Base-by-base conservation (phyloP, 2,113 vertebrate genomes). In the Amblyopsis rosae region DNA sequence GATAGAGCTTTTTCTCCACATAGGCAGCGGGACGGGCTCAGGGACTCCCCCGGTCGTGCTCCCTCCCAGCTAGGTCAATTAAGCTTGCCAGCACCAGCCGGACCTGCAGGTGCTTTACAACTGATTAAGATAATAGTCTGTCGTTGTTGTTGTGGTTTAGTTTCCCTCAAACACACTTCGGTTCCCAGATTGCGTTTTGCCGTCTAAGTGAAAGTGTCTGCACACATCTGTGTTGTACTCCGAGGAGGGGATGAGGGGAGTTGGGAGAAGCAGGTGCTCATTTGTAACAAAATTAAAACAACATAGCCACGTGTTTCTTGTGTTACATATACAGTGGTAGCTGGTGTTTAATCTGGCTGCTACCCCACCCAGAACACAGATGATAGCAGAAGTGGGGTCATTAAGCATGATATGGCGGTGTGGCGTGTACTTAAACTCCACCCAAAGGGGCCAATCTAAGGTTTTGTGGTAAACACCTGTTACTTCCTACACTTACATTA, bases 401-500 rank as follows among this genome's bases (percentile, higher is more conserved):
- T 89, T 86, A 88, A 33, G 82, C 81, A 82, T 86, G 71, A 3
- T 9, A 16, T 17, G 16, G 3, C 57, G 33, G 54, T 55, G n/a
- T 17, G 19, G 1, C 16, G 10, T 17, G 13, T 48, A 63, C 51
- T 68, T 65, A 64, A 69, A 63, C 65, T 73, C 70, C 67, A 79
- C 74, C 86, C 80, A 80, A 68, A 81, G 85, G 84, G 85, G 87
- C 71, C 76, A 76, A 83, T 87, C 82, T 82, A 79, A 70, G 74
- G 73, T 86, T 84, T 86, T 70, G 82, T 69, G 69, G 81, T 48
- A 59, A 82, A 77, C 84, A 88, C 84, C 83, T 88, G 88, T 87
- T 86, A 81, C 72, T 72, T 75, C 12, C 69, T 72, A 65, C 65
- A 35, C 59, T 59, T 75, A 65, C 8, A 17, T 26, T 45, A 15